Base-by-base conservation (phyloP, 2,888 invertebrate species). In the Cerastis rubricosa region DNA sequence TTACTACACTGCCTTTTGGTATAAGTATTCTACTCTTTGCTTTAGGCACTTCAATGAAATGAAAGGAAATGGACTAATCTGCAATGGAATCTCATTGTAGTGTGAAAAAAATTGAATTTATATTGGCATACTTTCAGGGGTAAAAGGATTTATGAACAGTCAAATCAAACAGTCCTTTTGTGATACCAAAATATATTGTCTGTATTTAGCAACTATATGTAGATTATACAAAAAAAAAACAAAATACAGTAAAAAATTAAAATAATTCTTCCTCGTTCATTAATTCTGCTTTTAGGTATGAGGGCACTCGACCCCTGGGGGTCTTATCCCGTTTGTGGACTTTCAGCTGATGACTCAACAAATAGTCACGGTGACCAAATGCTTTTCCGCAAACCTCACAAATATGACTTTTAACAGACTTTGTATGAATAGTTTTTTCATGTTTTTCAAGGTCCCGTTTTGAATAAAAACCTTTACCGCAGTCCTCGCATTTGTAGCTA, bases 371-470 rank as follows among this genome's bases (percentile, higher is more conserved):
- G 43, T 89, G 87, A 14, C 87, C 88, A 83, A 90, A 93, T 0
- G 81, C 87, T 87, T 89, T 91, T 12, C 91, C 91, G 68, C 93
- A 93, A 6, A 88, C 70, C 72, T 92, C 89, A 81, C 93, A 93
- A 64, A 89, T 47, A 81, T 89, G 87, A 40, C 84, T 85, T 77
- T 85, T 90, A 2, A 88, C 81, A 5, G 83, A 78, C 12, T 89
- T 84, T 8, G 8, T 59, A 78, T 93, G 93, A 25, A 84, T 73
- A 25, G 75, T 85, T 67, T 86, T 77, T 22, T 74, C 80, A 78
- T 93, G 93, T 67, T 81, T 83, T 1, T 89, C 85, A 61, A 92
- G 73, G 61, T 86, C 83, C 8, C 84, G 74, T 75, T 88, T 88
- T 0, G 57, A 63, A 35, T 89, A 82, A 84, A 88, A 92, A 17